These are phyloP conservation scores for Percopsis omiscomaycus DNA, from an alignment of 2,797 vertebrate species.

Conservation along the genomic window DNA sequence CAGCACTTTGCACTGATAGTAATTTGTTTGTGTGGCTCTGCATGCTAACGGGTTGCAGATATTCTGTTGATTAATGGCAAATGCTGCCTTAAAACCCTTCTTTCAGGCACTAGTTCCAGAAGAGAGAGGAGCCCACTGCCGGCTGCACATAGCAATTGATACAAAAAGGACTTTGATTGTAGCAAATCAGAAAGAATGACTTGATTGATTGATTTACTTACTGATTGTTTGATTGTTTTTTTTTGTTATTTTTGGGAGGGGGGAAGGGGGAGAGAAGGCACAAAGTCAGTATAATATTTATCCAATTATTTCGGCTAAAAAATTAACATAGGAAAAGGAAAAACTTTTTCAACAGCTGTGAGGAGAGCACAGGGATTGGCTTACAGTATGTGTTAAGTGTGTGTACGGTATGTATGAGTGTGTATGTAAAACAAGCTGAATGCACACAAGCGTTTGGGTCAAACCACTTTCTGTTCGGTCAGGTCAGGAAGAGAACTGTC, in stretches of 20 bases:
- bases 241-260: slow-evolving; percentile 17
- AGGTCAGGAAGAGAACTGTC: background rate
- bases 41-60: slow-evolving; percentile 47
- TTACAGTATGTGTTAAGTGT: slow-evolving; percentile 52
- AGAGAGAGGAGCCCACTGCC: slow-evolving; percentile 58
- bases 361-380: slow-evolving; percentile 53
- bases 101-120: slow-evolving; percentile 77
- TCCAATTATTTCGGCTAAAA: slow-evolving; percentile 39
- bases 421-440: slow-evolving; percentile 52
- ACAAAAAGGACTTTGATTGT: slow-evolving; percentile 66
- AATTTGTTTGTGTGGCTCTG: slow-evolving; percentile 42
- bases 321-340: slow-evolving; percentile 11
- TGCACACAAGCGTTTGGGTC: slow-evolving; percentile 47
- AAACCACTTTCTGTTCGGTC: slow-evolving; percentile 18
- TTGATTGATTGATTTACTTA: slow-evolving; percentile 61
- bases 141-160: slow-evolving; percentile 38
- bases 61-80: slow-evolving; percentile 61
- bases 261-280: slow-evolving; percentile 74
- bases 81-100: slow-evolving; percentile 60
- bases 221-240: slow-evolving; percentile 53
- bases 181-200: slow-evolving; percentile 63
- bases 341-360: slow-evolving; percentile 29
- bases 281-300: slow-evolving; percentile 61
- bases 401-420: slow-evolving; percentile 34
- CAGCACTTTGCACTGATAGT: slow-evolving; percentile 61